These are phyloP conservation scores for Hydrolagus affinis DNA, from an alignment of 2,113 vertebrate genomes.

Conservation along the genomic window DNA sequence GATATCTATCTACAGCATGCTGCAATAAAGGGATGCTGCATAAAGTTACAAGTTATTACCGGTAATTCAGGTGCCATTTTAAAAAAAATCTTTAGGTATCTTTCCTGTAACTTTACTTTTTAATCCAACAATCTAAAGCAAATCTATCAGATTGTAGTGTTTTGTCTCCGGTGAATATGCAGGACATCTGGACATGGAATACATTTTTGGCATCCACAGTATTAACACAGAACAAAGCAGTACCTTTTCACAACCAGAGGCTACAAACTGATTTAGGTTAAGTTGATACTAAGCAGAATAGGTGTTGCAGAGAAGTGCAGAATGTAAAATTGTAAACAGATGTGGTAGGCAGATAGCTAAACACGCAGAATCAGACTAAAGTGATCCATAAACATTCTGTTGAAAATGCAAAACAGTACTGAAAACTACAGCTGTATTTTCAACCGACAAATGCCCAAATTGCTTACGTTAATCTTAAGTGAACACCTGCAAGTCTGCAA, in stretches of 20 bases:
- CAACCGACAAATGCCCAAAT: conserved; percentile 31
- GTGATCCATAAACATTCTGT: conserved; percentile 31
- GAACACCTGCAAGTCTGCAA: conserved; percentile 33
- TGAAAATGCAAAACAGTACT: conserved; percentile 33
- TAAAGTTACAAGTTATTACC: too few species aligned
- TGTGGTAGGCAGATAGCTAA: conserved; percentile 8
- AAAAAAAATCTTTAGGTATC: background rate
- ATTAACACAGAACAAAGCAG: background rate
- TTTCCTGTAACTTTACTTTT: background rate
- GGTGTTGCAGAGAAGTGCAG: background rate
- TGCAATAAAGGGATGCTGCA: too few species aligned
- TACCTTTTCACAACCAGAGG: background rate
- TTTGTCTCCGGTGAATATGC: background rate
- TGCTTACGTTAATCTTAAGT: conserved; percentile 26
- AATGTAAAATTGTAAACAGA: conserved; percentile 31
- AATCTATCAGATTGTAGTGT: background rate
- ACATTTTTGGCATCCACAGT: background rate
- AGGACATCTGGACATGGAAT: background rate
- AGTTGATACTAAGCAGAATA: conserved; percentile 33
- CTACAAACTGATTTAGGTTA: conserved; percentile 18
- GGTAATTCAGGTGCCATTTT: background rate
- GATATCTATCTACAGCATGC: too few species aligned
- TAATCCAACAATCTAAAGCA: background rate
- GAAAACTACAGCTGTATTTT: conserved; percentile 34
- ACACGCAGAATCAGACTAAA: conserved; percentile 12